Conservation (phyloP, 2,113 vertebrate genomes). For the Xiphophorus maculatus region DNA sequence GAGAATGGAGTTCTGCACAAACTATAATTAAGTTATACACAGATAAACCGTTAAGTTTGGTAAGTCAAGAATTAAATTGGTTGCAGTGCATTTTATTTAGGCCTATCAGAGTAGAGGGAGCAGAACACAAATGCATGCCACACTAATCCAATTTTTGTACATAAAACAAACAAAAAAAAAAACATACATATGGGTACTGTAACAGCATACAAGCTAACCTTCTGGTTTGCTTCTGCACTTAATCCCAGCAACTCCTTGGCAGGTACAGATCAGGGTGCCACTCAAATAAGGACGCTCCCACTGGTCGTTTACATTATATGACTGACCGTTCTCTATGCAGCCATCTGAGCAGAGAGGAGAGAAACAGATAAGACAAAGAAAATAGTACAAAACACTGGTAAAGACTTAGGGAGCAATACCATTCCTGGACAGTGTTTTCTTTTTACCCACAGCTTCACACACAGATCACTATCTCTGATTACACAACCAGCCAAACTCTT, state of each 20-base stretch:
- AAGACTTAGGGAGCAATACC: conserved; percentile 14
- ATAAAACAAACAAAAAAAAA: not conserved
- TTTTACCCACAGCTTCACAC: conserved; percentile 17
- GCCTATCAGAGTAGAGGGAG: not conserved
- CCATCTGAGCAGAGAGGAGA: conserved; percentile 75
- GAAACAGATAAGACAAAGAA: not conserved
- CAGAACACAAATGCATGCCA: not conserved
- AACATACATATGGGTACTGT: not conserved
- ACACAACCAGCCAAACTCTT: conserved; percentile 9
- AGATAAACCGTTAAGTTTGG: too few species aligned
- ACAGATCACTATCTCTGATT: not conserved
- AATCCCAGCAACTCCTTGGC: conserved; percentile 90
- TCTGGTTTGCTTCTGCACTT: conserved; percentile 96
- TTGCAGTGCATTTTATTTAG: not conserved
- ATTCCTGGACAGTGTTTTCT: conserved; percentile 17
- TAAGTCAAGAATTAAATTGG: not conserved
- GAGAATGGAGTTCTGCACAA: too few species aligned
- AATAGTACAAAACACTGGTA: not conserved
- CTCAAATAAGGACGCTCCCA: conserved; percentile 93
- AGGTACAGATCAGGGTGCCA: conserved; percentile 91
- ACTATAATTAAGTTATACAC: too few species aligned
- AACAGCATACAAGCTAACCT: conserved; percentile 76
- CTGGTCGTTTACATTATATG: conserved; percentile 88
- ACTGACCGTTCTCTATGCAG: conserved; percentile 86
- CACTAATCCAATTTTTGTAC: not conserved